phyloP scores from a whole-genome alignment of 1,140 invertebrate species.

The Vanessa atalanta region DNA sequence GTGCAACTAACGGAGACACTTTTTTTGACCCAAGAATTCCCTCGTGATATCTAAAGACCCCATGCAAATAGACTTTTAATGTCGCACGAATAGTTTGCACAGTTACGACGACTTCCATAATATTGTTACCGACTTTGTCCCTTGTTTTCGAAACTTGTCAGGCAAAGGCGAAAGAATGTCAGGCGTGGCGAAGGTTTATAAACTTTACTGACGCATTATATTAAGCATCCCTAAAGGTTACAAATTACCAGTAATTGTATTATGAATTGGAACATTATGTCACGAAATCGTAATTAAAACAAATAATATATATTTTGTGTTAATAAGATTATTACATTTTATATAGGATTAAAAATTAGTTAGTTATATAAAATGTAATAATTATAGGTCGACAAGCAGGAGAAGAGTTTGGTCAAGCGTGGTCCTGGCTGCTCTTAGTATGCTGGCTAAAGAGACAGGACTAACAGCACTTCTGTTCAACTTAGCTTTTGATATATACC shows the following conservation, averaged over 20 bases:
- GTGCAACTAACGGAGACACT: not conserved
- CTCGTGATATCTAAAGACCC: slow-evolving; percentile 32
- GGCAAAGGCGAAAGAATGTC: slow-evolving; percentile 28
- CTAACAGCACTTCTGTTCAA: slow-evolving; percentile 91
- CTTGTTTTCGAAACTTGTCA: slow-evolving; percentile 35
- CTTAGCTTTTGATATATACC: slow-evolving; percentile 86
- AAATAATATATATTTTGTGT: not conserved
- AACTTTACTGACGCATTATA: slow-evolving; percentile 32
- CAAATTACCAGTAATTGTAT: slow-evolving; percentile 30
- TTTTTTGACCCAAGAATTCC: slow-evolving; percentile 18
- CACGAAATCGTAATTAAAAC: slow-evolving; percentile 1
- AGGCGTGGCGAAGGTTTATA: slow-evolving; percentile 15
- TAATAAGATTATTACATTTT: not conserved
- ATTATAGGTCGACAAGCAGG: slow-evolving; percentile 49
- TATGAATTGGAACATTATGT: slow-evolving; percentile 23
- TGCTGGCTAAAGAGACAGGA: slow-evolving; percentile 95
- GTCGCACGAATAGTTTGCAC: slow-evolving; percentile 41
- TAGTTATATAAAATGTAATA: not conserved
- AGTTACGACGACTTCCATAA: slow-evolving; percentile 36
- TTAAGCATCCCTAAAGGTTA: slow-evolving; percentile 33
- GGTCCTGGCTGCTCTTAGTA: slow-evolving; percentile 87
- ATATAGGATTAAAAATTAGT: no score
- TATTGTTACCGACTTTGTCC: slow-evolving; percentile 42
- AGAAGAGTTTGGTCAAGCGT: slow-evolving; percentile 84
- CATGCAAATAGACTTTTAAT: slow-evolving; percentile 38